Conservation (phyloP, 2,797 vertebrate species). For the Sparus aurata region DNA sequence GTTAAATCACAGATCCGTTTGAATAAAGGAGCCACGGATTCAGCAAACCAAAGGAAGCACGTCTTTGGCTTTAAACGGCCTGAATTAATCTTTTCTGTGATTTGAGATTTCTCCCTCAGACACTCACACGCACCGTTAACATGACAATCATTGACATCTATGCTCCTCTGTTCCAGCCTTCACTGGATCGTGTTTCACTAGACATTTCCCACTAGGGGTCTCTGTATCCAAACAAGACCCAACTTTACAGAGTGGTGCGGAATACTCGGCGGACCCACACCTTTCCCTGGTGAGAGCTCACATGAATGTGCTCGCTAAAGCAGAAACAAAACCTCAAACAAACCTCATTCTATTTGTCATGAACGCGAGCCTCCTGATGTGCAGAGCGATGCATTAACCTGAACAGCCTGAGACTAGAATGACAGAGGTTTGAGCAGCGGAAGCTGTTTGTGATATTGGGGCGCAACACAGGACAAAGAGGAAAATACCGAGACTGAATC, state of each 20-base stretch:
- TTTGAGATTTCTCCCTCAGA: not conserved
- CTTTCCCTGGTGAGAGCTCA: slow-evolving; percentile 73
- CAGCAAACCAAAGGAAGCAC: not conserved
- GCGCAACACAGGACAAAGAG: not conserved
- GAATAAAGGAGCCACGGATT: not conserved
- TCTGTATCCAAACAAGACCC: slow-evolving; percentile 76
- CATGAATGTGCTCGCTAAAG: slow-evolving; percentile 65
- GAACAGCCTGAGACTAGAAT: slow-evolving; percentile 29
- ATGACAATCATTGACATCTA: slow-evolving; percentile 41
- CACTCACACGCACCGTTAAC: slow-evolving; percentile 12
- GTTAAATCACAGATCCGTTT: slow-evolving; percentile 13
- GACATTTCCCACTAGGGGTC: slow-evolving; percentile 86
- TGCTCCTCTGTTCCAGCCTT: slow-evolving; percentile 40
- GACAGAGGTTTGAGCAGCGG: not conserved
- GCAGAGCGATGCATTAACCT: slow-evolving; percentile 46
- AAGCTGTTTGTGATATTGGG: not conserved
- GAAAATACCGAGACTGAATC: not conserved
- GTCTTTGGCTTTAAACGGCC: not conserved
- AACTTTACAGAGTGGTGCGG: slow-evolving; percentile 51
- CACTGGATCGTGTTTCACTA: slow-evolving; percentile 64
- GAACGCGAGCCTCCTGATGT: slow-evolving; percentile 57
- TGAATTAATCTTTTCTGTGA: slow-evolving; percentile 23
- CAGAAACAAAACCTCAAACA: slow-evolving; percentile 71
- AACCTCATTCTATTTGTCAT: slow-evolving; percentile 64
- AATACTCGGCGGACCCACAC: slow-evolving; percentile 66